A percentile compares a stretch with the other conserved stretches of the same genome.
These are phyloP conservation scores for Daktulosphaira vitifoliae DNA, from an alignment of 1,140 invertebrate genomes.

Conservation along the genomic window DNA sequence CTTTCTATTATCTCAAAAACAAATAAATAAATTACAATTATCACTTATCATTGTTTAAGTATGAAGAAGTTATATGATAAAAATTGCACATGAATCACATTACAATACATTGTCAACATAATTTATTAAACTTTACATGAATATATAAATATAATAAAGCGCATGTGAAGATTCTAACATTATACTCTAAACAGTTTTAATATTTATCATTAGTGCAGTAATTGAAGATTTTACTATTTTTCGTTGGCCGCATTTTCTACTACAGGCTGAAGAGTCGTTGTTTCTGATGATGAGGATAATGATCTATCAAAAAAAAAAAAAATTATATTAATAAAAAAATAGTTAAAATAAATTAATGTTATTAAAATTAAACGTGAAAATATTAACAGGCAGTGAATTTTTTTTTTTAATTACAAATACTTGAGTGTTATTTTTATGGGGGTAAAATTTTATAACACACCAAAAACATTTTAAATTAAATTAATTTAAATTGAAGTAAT, in stretches of 20 bases:
- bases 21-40: too few species aligned
- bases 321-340: neutral
- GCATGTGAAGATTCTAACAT: constrained; percentile 2
- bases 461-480: too few species aligned
- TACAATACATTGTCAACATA: constrained; percentile 22
- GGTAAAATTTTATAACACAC: too few species aligned
- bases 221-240: constrained; percentile 12
- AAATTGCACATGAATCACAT: constrained; percentile 10
- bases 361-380: too few species aligned
- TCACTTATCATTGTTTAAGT: too few species aligned
- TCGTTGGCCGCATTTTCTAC: constrained; percentile 14
- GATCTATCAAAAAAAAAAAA: neutral
- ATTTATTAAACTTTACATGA: constrained; percentile 14
- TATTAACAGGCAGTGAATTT: too few species aligned
- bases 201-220: neutral
- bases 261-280: constrained; percentile 16
- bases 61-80: constrained; percentile 14
- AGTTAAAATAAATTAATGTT: neutral
- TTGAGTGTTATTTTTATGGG: too few species aligned
- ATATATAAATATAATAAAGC: neutral
- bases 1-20: too few species aligned
- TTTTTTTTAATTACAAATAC: too few species aligned
- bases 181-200: constrained; percentile 8
- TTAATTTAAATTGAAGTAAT: too few species aligned
- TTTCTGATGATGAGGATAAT: neutral